Conservation (phyloP, 2,113 vertebrate genomes). For the Melierax canorus region DNA sequence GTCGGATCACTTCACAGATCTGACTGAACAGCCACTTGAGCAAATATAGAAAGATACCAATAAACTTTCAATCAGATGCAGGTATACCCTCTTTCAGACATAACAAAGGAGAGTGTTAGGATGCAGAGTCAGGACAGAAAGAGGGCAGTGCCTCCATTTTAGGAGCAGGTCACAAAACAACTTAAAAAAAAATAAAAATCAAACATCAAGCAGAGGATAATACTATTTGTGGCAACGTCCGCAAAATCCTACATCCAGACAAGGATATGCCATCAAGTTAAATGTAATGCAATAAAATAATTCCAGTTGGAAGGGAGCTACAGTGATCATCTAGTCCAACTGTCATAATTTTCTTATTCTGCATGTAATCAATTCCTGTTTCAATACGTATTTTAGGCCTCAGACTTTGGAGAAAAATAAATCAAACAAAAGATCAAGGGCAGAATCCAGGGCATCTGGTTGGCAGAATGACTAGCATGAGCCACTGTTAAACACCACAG, state of each 20-base stretch:
- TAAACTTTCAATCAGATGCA: too few relatives aligned
- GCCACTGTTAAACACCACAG: background rate
- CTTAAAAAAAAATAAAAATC: background rate
- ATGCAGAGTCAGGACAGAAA: background rate
- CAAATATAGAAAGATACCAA: too few relatives aligned
- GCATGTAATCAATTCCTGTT: background rate
- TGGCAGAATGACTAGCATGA: background rate
- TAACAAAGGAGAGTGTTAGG: too few relatives aligned
- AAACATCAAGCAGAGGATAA: background rate
- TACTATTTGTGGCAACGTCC: background rate
- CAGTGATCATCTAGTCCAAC: background rate
- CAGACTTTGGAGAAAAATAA: background rate
- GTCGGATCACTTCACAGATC: too few relatives aligned
- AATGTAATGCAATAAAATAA: background rate
- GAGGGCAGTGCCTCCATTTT: background rate
- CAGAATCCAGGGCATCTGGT: background rate
- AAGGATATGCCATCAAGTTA: background rate
- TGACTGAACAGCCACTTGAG: too few relatives aligned
- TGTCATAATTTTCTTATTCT: background rate
- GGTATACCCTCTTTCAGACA: too few relatives aligned
- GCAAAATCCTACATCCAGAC: background rate
- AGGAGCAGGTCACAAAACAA: background rate
- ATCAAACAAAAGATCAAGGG: background rate
- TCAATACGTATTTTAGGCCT: background rate
- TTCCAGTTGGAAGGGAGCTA: background rate